These are phyloP conservation scores for Latrodectus hesperus DNA, from an alignment of 2,888 invertebrate genomes.

Conservation along the genomic window DNA sequence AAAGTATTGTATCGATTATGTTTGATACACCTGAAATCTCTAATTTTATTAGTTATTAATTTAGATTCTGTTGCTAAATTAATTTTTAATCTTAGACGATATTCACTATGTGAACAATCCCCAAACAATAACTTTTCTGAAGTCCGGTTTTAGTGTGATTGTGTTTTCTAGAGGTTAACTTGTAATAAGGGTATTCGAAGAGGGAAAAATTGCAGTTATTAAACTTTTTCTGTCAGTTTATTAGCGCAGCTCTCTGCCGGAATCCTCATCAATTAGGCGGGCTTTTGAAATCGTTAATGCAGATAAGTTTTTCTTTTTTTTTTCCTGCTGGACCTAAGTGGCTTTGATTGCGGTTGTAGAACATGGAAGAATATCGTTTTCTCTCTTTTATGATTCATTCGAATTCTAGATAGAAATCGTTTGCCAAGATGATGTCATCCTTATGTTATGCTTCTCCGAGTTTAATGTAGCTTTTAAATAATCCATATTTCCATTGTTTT, in stretches of 20 bases:
- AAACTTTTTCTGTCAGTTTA: conserved; percentile 36
- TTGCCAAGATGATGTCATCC: conserved; percentile 10
- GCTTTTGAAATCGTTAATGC: conserved; percentile 26
- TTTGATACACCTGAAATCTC: no score
- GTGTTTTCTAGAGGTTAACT: conserved; percentile 9
- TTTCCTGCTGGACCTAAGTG: not conserved
- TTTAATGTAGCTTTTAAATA: not conserved
- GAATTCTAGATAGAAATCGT: conserved; percentile 6
- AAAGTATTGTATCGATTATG: no score
- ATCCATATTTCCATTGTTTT: conserved; percentile 3
- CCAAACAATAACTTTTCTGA: not conserved
- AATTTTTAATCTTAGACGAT: no score
- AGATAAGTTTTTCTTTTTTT: conserved; percentile 11
- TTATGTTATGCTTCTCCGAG: not conserved
- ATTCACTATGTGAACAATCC: no score
- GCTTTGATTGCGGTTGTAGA: conserved; percentile 35
- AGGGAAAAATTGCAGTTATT: conserved; percentile 29
- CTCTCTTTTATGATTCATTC: conserved; percentile 18
- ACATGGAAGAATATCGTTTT: not conserved
- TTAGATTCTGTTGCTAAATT: no score
- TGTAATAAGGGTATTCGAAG: conserved; percentile 26
- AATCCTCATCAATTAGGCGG: conserved; percentile 36
- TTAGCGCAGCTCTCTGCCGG: conserved; percentile 24
- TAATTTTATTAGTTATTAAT: no score
- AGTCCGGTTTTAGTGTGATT: conserved; percentile 36